These are phyloP conservation scores for Alitta virens DNA, from an alignment of 2,888 invertebrate genomes.

Conservation along the genomic window DNA sequence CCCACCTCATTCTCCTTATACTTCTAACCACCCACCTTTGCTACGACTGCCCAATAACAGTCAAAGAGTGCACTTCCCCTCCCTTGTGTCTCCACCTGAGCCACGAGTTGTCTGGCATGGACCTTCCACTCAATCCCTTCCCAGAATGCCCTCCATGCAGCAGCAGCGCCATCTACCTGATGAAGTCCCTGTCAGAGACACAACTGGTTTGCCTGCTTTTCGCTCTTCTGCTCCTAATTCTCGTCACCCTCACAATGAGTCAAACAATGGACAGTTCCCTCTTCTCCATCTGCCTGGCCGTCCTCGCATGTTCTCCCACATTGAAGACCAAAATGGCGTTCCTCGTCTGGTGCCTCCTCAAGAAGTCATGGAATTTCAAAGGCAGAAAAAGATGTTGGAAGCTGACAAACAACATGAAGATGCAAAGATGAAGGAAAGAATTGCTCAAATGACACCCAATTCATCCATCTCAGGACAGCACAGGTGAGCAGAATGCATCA, in stretches of 20 bases:
- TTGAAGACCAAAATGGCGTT: slow-evolving; percentile 11
- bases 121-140: not conserved
- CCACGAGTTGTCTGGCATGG: not conserved
- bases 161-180: not conserved
- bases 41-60: not conserved
- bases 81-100: not conserved
- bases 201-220: not conserved
- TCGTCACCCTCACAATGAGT: not conserved
- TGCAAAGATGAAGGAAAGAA: too few relatives aligned
- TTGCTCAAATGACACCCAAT: too few relatives aligned
- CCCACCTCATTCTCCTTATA: not conserved
- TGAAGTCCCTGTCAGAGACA: slow-evolving; percentile 12
- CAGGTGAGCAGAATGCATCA: too few relatives aligned
- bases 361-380: slow-evolving; percentile 9
- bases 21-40: not conserved
- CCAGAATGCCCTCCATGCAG: too few relatives aligned
- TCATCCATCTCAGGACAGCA: too few relatives aligned
- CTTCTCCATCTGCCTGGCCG: slow-evolving; percentile 6
- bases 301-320: slow-evolving; percentile 12
- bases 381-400: not conserved
- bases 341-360: slow-evolving; percentile 15
- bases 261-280: too few relatives aligned
- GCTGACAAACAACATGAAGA: not conserved
- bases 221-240: not conserved
- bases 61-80: not conserved